Conservation (phyloP, 2,797 vertebrate genomes). For the Rhyacichthys aspro region DNA sequence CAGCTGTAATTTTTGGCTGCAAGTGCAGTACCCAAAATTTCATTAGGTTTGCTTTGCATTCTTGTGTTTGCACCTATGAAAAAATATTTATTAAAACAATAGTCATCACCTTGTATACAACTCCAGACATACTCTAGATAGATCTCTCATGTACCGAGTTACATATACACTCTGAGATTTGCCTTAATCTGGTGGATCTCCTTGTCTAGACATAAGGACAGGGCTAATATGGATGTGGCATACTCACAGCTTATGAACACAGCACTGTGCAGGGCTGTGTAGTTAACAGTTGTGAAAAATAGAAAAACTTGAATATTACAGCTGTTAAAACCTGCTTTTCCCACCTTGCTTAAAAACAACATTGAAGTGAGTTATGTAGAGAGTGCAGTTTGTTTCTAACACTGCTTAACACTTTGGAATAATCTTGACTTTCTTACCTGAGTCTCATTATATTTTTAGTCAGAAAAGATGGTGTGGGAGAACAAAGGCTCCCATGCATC, state of each 20-base stretch:
- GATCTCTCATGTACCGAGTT: conserved; percentile 36
- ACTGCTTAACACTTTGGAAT: not conserved
- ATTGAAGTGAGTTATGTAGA: conserved; percentile 3
- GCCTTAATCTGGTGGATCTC: conserved; percentile 54
- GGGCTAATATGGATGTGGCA: conserved; percentile 12
- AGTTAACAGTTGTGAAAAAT: not conserved
- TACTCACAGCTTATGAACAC: conserved; percentile 4
- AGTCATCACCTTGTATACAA: too few relatives aligned
- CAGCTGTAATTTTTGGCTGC: not conserved
- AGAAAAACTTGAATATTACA: conserved; percentile 11
- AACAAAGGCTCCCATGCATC: conserved; percentile 59
- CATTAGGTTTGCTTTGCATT: too few relatives aligned
- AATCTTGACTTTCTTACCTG: conserved; percentile 33
- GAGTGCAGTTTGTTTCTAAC: not conserved
- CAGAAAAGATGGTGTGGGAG: conserved; percentile 43
- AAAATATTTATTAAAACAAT: too few relatives aligned
- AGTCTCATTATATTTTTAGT: conserved; percentile 57
- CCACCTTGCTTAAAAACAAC: conserved; percentile 3
- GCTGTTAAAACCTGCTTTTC: conserved; percentile 21
- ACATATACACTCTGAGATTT: conserved; percentile 36
- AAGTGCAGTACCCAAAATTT: not conserved
- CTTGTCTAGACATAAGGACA: conserved; percentile 57
- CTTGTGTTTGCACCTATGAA: too few relatives aligned
- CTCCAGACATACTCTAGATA: not conserved
- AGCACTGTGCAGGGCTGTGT: not conserved